A percentile compares a stretch with the other conserved stretches of the same genome.
Evolutionary conservation across 2,888 invertebrate species (phyloP).

Genomic region (Hydropsyche betteni): DNA sequence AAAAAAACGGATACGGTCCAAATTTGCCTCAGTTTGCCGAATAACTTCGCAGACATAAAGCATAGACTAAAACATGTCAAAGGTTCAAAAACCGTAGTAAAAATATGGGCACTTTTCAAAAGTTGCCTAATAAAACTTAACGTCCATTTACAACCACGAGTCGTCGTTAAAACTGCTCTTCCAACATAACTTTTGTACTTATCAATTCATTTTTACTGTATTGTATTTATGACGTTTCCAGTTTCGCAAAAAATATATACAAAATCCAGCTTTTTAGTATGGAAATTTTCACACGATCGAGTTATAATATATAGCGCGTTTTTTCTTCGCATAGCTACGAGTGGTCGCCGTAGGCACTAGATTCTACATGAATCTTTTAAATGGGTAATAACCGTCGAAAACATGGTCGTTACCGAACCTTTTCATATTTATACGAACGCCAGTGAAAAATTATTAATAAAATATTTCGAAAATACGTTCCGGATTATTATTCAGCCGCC

Average conservation of each 20-base stretch:
- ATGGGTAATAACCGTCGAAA: conserved; percentile 32
- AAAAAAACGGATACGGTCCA: too few relatives aligned
- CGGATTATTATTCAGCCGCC: not conserved
- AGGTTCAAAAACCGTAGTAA: not conserved
- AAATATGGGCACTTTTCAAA: conserved; percentile 11
- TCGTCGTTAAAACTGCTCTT: not conserved
- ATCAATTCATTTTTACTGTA: not conserved
- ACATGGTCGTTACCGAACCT: conserved; percentile 23
- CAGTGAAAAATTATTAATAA: conserved; percentile 16
- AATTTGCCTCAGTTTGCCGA: too few relatives aligned
- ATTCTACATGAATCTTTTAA: conserved; percentile 23
- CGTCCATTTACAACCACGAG: not conserved
- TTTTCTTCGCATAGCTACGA: not conserved
- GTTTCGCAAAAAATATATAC: too few relatives aligned
- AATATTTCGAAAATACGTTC: conserved; percentile 13
- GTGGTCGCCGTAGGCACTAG: conserved; percentile 21
- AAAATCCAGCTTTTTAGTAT: not conserved
- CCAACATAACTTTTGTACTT: not conserved
- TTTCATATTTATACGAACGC: not conserved
- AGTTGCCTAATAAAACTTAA: not conserved
- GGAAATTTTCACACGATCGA: conserved; percentile 14
- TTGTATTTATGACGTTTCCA: too few relatives aligned
- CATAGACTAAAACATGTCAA: not conserved
- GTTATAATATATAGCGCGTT: not conserved
- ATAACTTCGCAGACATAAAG: not conserved